These are phyloP conservation scores for Oreochromis mossambicus DNA, from an alignment of 2,797 vertebrate species.

Conservation along the genomic window DNA sequence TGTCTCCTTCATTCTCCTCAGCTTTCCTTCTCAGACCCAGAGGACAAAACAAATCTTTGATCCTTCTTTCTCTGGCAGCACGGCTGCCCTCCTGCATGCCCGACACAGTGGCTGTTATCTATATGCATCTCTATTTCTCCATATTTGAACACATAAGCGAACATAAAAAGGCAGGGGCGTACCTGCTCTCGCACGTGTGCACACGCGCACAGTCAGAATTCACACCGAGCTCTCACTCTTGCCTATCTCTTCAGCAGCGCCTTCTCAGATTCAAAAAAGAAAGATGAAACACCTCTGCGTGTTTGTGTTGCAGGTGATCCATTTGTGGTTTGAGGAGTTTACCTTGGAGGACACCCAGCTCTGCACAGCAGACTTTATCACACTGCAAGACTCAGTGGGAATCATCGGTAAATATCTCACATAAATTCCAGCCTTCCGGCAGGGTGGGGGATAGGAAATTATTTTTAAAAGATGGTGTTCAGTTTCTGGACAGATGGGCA, in stretches of 20 bases:
- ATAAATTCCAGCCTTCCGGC: neutral
- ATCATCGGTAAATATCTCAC: constrained; percentile 62
- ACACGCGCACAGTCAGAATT: neutral
- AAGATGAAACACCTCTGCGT: constrained; percentile 16
- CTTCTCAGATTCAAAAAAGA: neutral
- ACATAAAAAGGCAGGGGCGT: neutral
- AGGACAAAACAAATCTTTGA: constrained; percentile 33
- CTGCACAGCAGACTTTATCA: constrained; percentile 71
- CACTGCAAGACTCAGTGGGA: constrained; percentile 70
- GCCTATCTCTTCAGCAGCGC: neutral
- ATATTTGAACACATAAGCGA: neutral
- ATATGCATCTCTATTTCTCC: neutral
- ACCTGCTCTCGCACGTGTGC: neutral
- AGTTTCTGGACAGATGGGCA: neutral
- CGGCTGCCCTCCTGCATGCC: neutral
- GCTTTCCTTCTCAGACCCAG: constrained; percentile 15
- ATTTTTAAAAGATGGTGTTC: neutral
- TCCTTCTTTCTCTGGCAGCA: constrained; percentile 8
- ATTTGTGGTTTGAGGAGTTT: constrained; percentile 79
- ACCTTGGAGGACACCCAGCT: constrained; percentile 65
- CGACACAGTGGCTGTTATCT: neutral
- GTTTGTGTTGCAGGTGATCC: constrained; percentile 72
- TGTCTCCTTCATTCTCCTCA: constrained; percentile 48
- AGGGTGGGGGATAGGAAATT: neutral
- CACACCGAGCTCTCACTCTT: neutral